Conservation (phyloP, 2,888 invertebrate species). For the Mythimna impura region DNA sequence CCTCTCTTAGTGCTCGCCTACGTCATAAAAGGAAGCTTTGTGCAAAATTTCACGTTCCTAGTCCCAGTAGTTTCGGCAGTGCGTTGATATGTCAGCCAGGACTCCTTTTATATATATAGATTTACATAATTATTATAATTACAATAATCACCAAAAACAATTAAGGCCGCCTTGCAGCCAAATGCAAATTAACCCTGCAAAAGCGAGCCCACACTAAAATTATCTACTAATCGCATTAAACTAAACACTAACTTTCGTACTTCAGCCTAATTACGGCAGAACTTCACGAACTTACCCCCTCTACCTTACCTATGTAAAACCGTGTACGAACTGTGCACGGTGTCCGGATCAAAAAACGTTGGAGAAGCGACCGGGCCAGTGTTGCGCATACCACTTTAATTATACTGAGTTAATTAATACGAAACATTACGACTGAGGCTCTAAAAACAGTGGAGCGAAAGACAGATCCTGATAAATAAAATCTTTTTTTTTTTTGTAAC, state of each 20-base stretch:
- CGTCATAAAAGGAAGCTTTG: too few relatives aligned
- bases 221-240: slow-evolving; percentile 50
- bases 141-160: background rate
- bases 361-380: slow-evolving; percentile 72
- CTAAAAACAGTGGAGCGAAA: slow-evolving; percentile 55
- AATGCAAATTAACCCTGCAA: slow-evolving; percentile 35
- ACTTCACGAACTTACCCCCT: slow-evolving; percentile 57
- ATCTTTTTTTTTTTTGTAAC: background rate
- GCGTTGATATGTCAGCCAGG: too few relatives aligned
- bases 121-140: too few relatives aligned
- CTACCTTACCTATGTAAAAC: slow-evolving; percentile 59
- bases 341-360: slow-evolving; percentile 70
- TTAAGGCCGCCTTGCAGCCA: background rate
- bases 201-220: slow-evolving; percentile 24
- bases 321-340: slow-evolving; percentile 55
- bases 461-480: background rate
- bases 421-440: slow-evolving; percentile 80
- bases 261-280: slow-evolving; percentile 54
- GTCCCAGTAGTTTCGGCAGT: too few relatives aligned
- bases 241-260: slow-evolving; percentile 53
- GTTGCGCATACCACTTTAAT: slow-evolving; percentile 84
- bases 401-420: slow-evolving; percentile 87
- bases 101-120: too few relatives aligned
- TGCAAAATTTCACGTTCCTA: too few relatives aligned
- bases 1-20: too few relatives aligned